Conservation (phyloP, 2,888 invertebrate genomes). For the Scrobipalpa atriplicella region DNA sequence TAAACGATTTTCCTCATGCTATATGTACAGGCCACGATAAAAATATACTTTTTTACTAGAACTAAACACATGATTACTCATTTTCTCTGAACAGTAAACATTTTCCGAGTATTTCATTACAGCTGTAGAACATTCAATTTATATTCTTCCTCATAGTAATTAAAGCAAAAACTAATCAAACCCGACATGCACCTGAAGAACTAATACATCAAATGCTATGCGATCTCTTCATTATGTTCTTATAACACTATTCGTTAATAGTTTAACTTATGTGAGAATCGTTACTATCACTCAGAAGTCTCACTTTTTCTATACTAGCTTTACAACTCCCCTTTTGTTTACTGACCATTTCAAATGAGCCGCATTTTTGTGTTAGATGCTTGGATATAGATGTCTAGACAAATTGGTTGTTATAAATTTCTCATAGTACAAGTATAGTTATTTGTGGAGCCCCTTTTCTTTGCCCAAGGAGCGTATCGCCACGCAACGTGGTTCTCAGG, state of each 20-base stretch:
- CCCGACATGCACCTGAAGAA: slow-evolving; percentile 8
- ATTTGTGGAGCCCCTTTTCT: slow-evolving; percentile 66
- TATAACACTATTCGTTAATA: slow-evolving; percentile 28
- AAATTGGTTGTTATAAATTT: slow-evolving; percentile 51
- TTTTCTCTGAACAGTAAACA: neutral
- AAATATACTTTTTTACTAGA: neutral
- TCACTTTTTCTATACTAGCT: slow-evolving; percentile 51
- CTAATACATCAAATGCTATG: slow-evolving; percentile 29
- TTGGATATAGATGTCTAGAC: slow-evolving; percentile 47
- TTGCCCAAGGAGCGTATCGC: slow-evolving; percentile 75
- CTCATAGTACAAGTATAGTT: slow-evolving; percentile 63
- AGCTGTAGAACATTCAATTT: neutral
- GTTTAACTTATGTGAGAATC: slow-evolving; percentile 53
- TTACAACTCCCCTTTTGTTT: slow-evolving; percentile 56
- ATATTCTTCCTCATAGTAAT: neutral
- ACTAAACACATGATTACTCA: neutral
- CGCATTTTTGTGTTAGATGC: neutral
- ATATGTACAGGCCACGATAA: neutral
- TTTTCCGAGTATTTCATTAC: neutral
- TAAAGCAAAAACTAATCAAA: slow-evolving; percentile 12
- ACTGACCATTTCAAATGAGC: neutral
- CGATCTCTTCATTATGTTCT: slow-evolving; percentile 30
- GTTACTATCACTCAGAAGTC: slow-evolving; percentile 51
- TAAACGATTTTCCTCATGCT: too few species aligned
- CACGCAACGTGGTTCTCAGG: slow-evolving; percentile 75